Evolutionary conservation across 2,888 invertebrate species (phyloP).

Genomic region (Scaptomyza reducta): DNA sequence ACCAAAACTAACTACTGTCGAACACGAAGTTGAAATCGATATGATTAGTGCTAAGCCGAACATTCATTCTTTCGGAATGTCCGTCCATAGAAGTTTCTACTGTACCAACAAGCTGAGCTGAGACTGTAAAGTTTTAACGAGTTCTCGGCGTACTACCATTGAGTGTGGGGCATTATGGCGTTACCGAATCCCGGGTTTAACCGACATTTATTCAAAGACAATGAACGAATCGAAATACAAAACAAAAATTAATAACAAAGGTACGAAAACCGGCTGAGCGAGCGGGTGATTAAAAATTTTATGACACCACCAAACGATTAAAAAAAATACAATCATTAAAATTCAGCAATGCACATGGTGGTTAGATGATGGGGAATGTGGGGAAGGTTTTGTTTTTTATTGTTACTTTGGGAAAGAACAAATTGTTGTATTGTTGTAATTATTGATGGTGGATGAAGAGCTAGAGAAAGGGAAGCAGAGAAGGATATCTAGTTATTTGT

Average conservation of each 20-base stretch:
- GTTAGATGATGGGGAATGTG: background rate
- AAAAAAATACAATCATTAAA: constrained; percentile 9
- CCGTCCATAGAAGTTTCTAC: too few relatives aligned
- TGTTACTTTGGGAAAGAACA: background rate
- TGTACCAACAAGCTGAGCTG: too few relatives aligned
- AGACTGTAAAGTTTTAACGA: too few relatives aligned
- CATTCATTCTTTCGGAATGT: too few relatives aligned
- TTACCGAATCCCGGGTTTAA: constrained; percentile 48
- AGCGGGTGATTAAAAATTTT: constrained; percentile 45
- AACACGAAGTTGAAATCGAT: too few relatives aligned
- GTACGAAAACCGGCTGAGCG: constrained; percentile 26
- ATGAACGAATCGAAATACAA: constrained; percentile 6
- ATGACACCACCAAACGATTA: constrained; percentile 37
- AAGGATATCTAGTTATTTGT: background rate
- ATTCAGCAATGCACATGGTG: constrained; percentile 9
- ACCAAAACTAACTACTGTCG: too few relatives aligned
- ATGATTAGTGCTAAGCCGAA: too few relatives aligned
- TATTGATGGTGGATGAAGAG: background rate
- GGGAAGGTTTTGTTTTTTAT: background rate
- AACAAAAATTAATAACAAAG: constrained; percentile 1
- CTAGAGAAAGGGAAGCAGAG: background rate
- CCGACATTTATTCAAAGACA: constrained; percentile 25
- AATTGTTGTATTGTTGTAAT: constrained; percentile 14
- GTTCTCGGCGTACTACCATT: constrained; percentile 8
- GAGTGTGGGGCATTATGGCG: constrained; percentile 19